These are phyloP conservation scores for Rhinogobius similis DNA, from an alignment of 2,113 vertebrate genomes.

Conservation along the genomic window DNA sequence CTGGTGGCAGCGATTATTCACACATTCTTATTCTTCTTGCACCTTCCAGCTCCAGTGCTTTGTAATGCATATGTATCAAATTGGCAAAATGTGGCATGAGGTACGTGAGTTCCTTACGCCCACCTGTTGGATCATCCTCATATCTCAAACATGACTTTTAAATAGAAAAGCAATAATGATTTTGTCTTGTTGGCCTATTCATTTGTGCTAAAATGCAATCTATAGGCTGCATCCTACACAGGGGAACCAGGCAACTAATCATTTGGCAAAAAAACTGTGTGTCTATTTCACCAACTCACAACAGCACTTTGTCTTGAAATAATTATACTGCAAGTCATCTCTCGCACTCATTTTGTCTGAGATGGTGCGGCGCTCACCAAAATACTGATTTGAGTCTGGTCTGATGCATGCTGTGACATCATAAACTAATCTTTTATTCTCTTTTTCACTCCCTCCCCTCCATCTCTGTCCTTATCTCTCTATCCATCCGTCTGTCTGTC, in stretches of 20 bases:
- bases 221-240: conserved; percentile 3
- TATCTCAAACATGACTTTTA: conserved; percentile 8
- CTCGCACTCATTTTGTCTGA: conserved; percentile 58
- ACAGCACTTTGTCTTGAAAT: conserved; percentile 31
- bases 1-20: conserved; percentile 64
- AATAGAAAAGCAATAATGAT: background rate
- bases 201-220: conserved; percentile 12
- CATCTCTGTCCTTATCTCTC: conserved; percentile 39
- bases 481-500: conserved; percentile 28
- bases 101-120: conserved; percentile 17
- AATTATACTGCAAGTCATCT: conserved; percentile 59
- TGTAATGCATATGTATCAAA: conserved; percentile 49
- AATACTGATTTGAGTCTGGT: conserved; percentile 64
- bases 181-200: background rate
- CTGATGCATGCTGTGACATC: conserved; percentile 64
- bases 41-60: conserved; percentile 44
- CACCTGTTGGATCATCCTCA: background rate
- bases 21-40: conserved; percentile 56
- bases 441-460: conserved; percentile 48
- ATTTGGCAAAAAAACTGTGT: conserved; percentile 4
- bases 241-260: background rate
- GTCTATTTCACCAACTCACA: conserved; percentile 20
- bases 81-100: conserved; percentile 32
- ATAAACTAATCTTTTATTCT: conserved; percentile 69
- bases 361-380: conserved; percentile 57